These are phyloP conservation scores for Tangara arthus DNA, from an alignment of 2,797 vertebrate species.

Conservation along the genomic window DNA sequence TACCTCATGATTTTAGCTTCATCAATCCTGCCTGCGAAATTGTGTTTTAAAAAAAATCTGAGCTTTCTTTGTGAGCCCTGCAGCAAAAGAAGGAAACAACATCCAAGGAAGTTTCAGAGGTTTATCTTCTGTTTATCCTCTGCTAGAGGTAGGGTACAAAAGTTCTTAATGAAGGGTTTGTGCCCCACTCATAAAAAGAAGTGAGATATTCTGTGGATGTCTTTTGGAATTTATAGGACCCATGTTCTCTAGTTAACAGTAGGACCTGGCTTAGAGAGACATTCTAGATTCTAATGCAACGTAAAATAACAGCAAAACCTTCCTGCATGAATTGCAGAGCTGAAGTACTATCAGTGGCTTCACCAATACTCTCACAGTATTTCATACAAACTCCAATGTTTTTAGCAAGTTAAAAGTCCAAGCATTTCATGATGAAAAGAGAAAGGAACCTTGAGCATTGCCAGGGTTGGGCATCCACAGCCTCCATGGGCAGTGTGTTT, in stretches of 20 bases:
- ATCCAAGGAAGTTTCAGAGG: not conserved
- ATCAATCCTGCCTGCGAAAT: not conserved
- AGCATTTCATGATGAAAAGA: not conserved
- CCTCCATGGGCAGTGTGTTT: not conserved
- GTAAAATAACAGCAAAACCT: not conserved
- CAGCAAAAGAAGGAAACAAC: not conserved
- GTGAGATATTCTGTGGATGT: not conserved
- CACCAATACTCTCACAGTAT: not conserved
- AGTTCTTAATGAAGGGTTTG: not conserved
- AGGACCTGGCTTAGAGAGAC: not conserved
- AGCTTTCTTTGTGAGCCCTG: not conserved
- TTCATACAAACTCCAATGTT: not conserved
- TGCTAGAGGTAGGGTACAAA: not conserved
- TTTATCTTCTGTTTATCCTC: not conserved
- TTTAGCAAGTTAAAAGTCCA: not conserved
- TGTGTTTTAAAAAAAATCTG: not conserved
- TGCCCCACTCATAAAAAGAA: not conserved
- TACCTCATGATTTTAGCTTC: not conserved
- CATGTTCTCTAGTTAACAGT: not conserved
- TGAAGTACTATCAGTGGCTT: not conserved
- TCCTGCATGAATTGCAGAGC: not conserved
- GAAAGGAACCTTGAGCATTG: not conserved
- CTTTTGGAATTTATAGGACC: not conserved
- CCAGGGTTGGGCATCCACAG: not conserved
- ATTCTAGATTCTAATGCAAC: not conserved